These are phyloP conservation scores for Brotogeris chrysoptera DNA, from an alignment of 2,797 vertebrate species.

Conservation along the genomic window DNA sequence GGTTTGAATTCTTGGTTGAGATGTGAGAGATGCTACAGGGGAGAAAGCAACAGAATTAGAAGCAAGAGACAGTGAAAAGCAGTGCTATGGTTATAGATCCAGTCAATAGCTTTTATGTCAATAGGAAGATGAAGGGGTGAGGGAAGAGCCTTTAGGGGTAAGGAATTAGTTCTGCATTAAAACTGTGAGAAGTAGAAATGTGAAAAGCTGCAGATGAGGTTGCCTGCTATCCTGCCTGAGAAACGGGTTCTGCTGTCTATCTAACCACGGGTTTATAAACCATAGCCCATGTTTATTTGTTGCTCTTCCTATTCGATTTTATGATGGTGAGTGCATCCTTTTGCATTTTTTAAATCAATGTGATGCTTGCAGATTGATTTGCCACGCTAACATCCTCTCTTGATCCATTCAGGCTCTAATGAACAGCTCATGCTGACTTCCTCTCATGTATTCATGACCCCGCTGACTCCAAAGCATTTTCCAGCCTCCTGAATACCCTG, in stretches of 20 bases:
- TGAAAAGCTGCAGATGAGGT: neutral
- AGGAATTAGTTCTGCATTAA: neutral
- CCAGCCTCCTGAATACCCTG: neutral
- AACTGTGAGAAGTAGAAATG: neutral
- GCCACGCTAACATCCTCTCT: neutral
- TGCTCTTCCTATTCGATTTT: constrained; percentile 13
- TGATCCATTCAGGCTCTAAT: neutral
- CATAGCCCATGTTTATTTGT: neutral
- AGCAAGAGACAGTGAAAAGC: neutral
- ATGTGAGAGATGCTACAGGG: neutral
- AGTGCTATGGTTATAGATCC: neutral
- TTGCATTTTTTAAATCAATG: constrained; percentile 24
- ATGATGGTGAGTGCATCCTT: neutral
- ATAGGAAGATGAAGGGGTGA: neutral
- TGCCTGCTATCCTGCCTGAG: neutral
- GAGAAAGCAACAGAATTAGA: neutral
- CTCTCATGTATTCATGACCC: neutral
- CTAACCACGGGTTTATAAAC: neutral
- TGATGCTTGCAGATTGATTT: neutral
- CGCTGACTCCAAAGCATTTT: neutral
- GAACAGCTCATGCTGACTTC: neutral
- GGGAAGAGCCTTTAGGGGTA: neutral
- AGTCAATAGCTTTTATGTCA: neutral
- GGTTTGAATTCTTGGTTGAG: neutral
- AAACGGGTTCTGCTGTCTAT: neutral